Evolutionary conservation across 2,888 invertebrate species (phyloP), one percentile per base, ranked within the genome.

Genomic region (Odontocolon sp.): DNA sequence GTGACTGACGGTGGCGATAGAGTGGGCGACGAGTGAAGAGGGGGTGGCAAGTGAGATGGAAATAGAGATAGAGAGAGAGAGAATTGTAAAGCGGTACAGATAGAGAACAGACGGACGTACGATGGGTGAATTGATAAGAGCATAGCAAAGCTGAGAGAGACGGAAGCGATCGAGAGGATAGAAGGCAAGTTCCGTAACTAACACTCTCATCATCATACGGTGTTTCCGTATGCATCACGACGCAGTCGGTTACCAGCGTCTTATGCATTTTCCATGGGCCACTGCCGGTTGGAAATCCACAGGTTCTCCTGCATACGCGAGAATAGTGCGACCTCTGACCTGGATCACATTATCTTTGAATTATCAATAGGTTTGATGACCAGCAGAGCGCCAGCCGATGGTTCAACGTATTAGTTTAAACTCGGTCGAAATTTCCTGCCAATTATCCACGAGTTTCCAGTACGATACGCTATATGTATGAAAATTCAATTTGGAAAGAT

Each of bases 231-330:
- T 1, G 50, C 21, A 23, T 14, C 18, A 38, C 40, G 21, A 31
- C 38, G 26, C 4, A 3, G 6, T 11, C n/a, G 40, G 33, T 38
- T 31, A 28, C 21, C 40, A 23, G 28, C 26, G 36, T 56, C 63
- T 54, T 64, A 38, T 71, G 63, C 40, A 63, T 56, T 63, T 71
- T 54, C 28, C 16, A 64, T 47, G 9, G 18, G 42, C 42, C 18
- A 1, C 3, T 23, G 26, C n/a, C n/a, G n/a, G n/a, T n/a, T n/a
- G n/a, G n/a, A n/a, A n/a, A n/a, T n/a, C n/a, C n/a, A n/a, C n/a
- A n/a, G n/a, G n/a, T n/a, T n/a, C n/a, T n/a, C 14, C 18, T 23
- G 36, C 36, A 36, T n/a, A n/a, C n/a, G n/a, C n/a, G n/a, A n/a
- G n/a, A n/a, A n/a, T n/a, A n/a, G n/a, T n/a, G n/a, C n/a, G 14